A percentile compares a stretch with the other conserved stretches of the same genome.
Evolutionary conservation across 2,113 vertebrate genomes (phyloP).

Genomic region (Puffinus mauretanicus): DNA sequence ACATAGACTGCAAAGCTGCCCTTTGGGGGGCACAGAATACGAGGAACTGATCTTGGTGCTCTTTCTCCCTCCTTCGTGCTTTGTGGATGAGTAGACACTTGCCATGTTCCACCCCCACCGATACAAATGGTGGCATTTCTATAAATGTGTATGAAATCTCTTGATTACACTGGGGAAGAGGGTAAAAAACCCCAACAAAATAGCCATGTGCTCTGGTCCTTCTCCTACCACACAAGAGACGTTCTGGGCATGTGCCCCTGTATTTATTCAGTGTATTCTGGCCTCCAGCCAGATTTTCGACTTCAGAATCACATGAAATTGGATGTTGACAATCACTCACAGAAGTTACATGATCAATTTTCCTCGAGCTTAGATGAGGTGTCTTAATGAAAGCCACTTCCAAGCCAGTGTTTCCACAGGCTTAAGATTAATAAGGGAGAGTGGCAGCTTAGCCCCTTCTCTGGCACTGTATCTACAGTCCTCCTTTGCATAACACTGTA

Average conservation of each 20-base stretch:
- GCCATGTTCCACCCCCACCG: neutral
- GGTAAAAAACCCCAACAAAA: neutral
- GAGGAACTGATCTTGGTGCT: neutral
- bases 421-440: neutral
- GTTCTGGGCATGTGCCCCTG: neutral
- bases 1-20: neutral
- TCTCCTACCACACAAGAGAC: neutral
- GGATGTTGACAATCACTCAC: neutral
- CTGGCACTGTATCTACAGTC: neutral
- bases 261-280: neutral
- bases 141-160: neutral
- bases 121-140: neutral
- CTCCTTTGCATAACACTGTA: neutral
- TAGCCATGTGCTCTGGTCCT: neutral
- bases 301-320: neutral
- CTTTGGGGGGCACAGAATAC: neutral
- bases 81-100: neutral
- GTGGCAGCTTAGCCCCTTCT: neutral
- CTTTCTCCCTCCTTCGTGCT: neutral
- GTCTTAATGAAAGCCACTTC: neutral
- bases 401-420: neutral
- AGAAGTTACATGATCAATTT: neutral
- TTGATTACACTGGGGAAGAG: neutral
- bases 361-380: neutral
- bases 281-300: neutral